Conservation (phyloP, 2,888 invertebrate genomes). For the Trichopoda pennipes region DNA sequence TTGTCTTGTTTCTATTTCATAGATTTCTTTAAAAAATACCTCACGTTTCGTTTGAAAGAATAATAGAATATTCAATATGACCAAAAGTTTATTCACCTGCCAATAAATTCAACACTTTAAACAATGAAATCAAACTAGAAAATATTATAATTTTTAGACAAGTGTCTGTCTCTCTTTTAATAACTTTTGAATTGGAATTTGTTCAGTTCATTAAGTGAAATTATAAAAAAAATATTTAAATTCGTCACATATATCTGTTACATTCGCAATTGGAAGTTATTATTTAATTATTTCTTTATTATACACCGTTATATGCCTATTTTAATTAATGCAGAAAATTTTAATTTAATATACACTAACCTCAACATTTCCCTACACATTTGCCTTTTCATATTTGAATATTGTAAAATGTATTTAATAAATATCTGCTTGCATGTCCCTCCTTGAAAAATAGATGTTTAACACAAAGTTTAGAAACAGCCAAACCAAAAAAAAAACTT, state of each 20-base stretch:
- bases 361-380: background rate
- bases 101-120: background rate
- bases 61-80: slow-evolving; percentile 15
- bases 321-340: slow-evolving; percentile 45
- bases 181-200: slow-evolving; percentile 5
- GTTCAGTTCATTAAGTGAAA: slow-evolving; percentile 1
- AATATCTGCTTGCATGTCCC: too few relatives aligned
- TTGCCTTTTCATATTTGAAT: background rate
- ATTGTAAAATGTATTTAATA: background rate
- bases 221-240: slow-evolving; percentile 65
- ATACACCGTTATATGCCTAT: slow-evolving; percentile 72
- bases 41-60: slow-evolving; percentile 19
- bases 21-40: slow-evolving; percentile 13
- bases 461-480: too few relatives aligned
- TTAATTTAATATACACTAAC: background rate
- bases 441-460: too few relatives aligned
- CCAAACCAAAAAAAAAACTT: too few relatives aligned
- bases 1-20: background rate
- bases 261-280: slow-evolving; percentile 48
- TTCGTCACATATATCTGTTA: slow-evolving; percentile 70
- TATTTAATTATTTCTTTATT: slow-evolving; percentile 58
- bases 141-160: slow-evolving; percentile 1
- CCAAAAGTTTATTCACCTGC: slow-evolving; percentile 68
- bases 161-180: slow-evolving; percentile 2
- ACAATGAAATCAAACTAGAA: slow-evolving; percentile 1